Base-by-base conservation (phyloP, 2,888 invertebrate species). In the Ormyrus pomaceus region DNA sequence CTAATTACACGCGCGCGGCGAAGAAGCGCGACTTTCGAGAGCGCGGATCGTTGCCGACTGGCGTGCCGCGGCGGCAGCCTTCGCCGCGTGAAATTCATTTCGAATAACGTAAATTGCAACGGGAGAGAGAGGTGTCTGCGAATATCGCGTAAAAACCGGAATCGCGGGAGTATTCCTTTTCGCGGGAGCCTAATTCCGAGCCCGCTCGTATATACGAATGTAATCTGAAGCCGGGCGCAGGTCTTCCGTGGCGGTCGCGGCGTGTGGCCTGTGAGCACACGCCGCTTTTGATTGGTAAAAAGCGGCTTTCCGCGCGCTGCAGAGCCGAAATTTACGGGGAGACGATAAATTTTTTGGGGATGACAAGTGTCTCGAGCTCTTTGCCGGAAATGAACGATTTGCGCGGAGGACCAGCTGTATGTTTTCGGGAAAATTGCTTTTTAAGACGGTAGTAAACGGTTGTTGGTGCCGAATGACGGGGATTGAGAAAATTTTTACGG, bases 111-210 rank as follows among this genome's bases (percentile, higher is more conserved):
- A 81, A 80, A 80, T 80, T 74, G 48, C 77, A 51, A 34, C 9
- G 53, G 34, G 34, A 34, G 34, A 34, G 3, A 34, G 34, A 34
- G 34, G 1, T 2, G 34, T 34, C 34, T 3, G 4, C 34, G 34
- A 34, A 34, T 34, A 84, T 85, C 83, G 56, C 58, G 83, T 83
- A 86, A 86, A 85, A 83, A 83, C 82, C 83, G 77, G 84, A 85
- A 82, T 82, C 58, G 74, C 64, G 71, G 75, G 76, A 68, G 48
- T 81, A 77, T 82, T 74, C 78, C 45, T 55, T 55, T 55, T 55
- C 34, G 55, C 69, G 46, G 53, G 68, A 46, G 48, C n/a, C 13
- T 11, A 8, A 55, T 53, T 56, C 45, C 11, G 45, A n/a, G 19
- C 8, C 6, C 46, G 46, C 69, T 69, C 45, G 13, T 46, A 13